Percentiles rank a stretch among this genome's conserved stretches.
These are phyloP conservation scores for Pavo muticus DNA, from an alignment of 2,113 vertebrate genomes.

Conservation along the genomic window DNA sequence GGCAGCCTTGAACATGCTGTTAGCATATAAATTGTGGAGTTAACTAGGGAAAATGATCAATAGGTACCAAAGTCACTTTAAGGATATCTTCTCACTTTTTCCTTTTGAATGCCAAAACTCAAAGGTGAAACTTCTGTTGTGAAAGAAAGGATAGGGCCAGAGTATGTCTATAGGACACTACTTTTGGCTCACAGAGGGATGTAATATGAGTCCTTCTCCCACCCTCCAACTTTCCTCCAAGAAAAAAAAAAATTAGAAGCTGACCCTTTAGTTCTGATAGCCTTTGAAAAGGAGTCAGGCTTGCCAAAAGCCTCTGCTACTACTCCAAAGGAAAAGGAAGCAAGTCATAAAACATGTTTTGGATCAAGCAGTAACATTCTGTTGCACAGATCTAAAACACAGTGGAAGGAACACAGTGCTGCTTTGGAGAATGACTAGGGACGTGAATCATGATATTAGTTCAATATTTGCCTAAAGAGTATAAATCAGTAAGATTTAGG, in stretches of 20 bases:
- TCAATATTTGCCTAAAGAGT: constrained; percentile 56
- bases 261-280: constrained; percentile 4
- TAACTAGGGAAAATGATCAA: neutral
- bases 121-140: neutral
- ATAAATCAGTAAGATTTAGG: constrained; percentile 23
- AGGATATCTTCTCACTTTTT: neutral
- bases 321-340: constrained; percentile 1
- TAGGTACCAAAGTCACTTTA: neutral
- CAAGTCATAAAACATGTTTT: constrained; percentile 31
- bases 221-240: neutral
- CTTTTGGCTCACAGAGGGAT: neutral
- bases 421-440: constrained; percentile 14
- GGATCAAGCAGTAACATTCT: constrained; percentile 57
- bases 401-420: constrained; percentile 27
- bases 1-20: neutral
- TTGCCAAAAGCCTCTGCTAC: constrained; percentile 29
- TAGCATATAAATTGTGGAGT: neutral
- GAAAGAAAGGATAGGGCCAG: neutral
- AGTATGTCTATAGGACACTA: neutral
- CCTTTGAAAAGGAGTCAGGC: neutral
- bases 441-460: constrained; percentile 24
- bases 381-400: constrained; percentile 24
- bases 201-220: neutral
- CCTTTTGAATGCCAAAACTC: neutral
- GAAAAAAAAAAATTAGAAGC: neutral